Percentiles rank a stretch among this genome's conserved stretches.
These are phyloP conservation scores for Ophioninae sp. DNA, from an alignment of 2,888 invertebrate species.

Conservation along the genomic window DNA sequence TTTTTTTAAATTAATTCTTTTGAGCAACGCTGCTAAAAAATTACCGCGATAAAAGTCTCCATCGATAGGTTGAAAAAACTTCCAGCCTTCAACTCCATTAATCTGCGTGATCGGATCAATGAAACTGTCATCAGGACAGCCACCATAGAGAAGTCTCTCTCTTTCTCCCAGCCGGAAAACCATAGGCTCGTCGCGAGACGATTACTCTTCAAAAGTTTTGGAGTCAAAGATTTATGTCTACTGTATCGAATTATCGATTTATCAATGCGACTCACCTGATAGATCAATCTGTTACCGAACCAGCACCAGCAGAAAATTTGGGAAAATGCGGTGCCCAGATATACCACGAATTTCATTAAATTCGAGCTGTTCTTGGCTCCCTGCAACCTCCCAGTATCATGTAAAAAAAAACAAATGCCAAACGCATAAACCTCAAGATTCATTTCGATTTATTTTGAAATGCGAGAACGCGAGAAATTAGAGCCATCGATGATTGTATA, in stretches of 20 bases:
- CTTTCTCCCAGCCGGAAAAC: constrained; percentile 71
- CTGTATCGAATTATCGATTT: neutral
- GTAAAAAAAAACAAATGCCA: neutral
- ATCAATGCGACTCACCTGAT: constrained; percentile 64
- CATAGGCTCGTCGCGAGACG: constrained; percentile 65
- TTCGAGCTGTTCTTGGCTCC: constrained; percentile 67
- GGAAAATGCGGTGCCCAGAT: constrained; percentile 68
- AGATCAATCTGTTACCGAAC: constrained; percentile 71
- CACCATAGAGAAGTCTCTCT: constrained; percentile 48
- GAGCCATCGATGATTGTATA: neutral
- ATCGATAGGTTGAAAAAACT: constrained; percentile 70
- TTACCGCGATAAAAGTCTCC: constrained; percentile 70
- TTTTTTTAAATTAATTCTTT: neutral
- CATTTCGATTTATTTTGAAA: neutral
- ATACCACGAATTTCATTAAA: constrained; percentile 69
- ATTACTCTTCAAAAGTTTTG: constrained; percentile 44
- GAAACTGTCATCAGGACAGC: constrained; percentile 66
- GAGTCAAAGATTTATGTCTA: neutral
- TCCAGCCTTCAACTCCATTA: constrained; percentile 68
- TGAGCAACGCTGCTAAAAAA: constrained; percentile 2
- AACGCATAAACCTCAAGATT: neutral
- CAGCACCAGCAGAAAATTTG: constrained; percentile 72
- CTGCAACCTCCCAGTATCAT: constrained; percentile 53
- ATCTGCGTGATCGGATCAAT: constrained; percentile 64
- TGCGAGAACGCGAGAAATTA: neutral